Base-by-base conservation (phyloP, 2,888 invertebrate species). In the Hydropsyche betteni region DNA sequence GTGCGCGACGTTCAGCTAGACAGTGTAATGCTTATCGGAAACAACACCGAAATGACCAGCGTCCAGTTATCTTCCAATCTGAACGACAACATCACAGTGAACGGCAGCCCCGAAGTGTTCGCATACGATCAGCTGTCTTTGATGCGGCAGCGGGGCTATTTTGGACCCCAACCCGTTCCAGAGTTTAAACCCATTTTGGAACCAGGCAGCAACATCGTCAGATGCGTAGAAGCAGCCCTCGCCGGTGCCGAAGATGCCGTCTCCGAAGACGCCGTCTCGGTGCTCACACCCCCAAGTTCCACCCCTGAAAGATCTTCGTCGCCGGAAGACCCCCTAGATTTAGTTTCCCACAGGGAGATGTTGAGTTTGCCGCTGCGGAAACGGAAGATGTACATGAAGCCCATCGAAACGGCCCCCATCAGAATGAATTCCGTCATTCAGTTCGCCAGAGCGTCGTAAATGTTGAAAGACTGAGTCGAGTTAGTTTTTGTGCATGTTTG, bases 371-470 rank as follows among this genome's bases (percentile, higher is more conserved):
- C 95, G 4, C 91, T 93, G 4, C 88, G 94, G 77, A 95, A 95
- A 84, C 89, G 95, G 77, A 94, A 93, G 84, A 90, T 93, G 89
- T 94, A 91, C 83, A 89, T 89, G 84, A 91, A 90, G 85, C 91
- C 87, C 81, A 91, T 87, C 85, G 55, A 79, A 74, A 70, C 79
- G 12, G 72, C 78, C 10, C 78, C 84, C 75, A 83, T 86, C 81
- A 84, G 89, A 75, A 85, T 88, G 83, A 92, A 88, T 83, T 94
- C 95, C 3, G 96, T 96, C 69, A 96, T 95, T 83, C 94, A 94
- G 81, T 96, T 94, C 83, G 96, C 95, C 16, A 91, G 92, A 80
- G 91, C 94, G 81, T 87, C 88, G 83, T 85, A 91, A 87, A 61
- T 71, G 10, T 51, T 14, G 36, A 16, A 75, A 75, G 77, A 77